Conservation (phyloP, 2,113 vertebrate genomes). For the Stigmatopora nigra region DNA sequence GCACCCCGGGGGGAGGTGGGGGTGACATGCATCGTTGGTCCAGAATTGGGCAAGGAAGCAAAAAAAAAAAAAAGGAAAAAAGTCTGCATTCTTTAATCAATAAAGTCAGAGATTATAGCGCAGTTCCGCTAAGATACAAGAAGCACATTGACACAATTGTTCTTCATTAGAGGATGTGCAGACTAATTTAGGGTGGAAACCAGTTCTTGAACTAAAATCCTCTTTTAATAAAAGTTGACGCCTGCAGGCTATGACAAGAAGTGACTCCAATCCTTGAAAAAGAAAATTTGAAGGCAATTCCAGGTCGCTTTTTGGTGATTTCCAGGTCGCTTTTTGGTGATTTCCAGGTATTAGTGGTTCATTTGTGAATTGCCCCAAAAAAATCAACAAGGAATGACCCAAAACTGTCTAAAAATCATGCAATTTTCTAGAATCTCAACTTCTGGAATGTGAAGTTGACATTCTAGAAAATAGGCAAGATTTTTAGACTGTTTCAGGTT, state of each 20-base stretch:
- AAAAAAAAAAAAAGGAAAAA: slow-evolving; percentile 32
- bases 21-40: slow-evolving; percentile 60
- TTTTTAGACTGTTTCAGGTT: too few species aligned
- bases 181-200: slow-evolving; percentile 19
- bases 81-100: slow-evolving; percentile 58
- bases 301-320: too few species aligned
- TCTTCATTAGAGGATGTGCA: slow-evolving; percentile 36
- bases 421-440: too few species aligned
- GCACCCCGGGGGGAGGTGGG: slow-evolving; percentile 61
- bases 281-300: too few species aligned
- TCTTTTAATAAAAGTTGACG: not conserved
- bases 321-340: too few species aligned
- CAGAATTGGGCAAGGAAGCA: slow-evolving; percentile 42
- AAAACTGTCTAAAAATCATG: too few species aligned
- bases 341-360: too few species aligned
- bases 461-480: too few species aligned
- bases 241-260: not conserved
- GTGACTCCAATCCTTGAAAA: too few species aligned
- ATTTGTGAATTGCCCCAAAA: too few species aligned
- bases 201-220: not conserved
- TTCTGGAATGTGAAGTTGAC: too few species aligned
- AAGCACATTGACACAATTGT: slow-evolving; percentile 65
- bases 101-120: slow-evolving; percentile 53
- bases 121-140: slow-evolving; percentile 52
- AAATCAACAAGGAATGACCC: too few species aligned